Conservation (phyloP, 2,888 invertebrate genomes). For the Apamea epomidion region DNA sequence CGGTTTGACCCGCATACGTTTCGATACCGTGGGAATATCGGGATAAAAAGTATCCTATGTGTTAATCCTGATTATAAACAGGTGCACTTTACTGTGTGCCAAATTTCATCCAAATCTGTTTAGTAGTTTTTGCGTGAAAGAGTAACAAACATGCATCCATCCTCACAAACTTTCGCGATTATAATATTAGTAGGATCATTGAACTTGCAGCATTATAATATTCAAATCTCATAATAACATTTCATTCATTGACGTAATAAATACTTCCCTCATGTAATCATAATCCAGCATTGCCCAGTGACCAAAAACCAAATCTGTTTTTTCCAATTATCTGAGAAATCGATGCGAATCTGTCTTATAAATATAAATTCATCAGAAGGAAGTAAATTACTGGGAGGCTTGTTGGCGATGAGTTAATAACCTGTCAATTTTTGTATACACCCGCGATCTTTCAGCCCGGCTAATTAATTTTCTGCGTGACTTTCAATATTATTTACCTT, state of each 20-base stretch:
- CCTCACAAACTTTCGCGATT: no score
- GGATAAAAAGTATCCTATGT: no score
- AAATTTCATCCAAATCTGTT: no score
- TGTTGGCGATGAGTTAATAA: conserved; percentile 43
- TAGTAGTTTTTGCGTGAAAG: no score
- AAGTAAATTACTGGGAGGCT: conserved; percentile 32
- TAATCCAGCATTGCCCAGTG: background rate
- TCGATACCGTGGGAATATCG: no score
- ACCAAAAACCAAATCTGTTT: background rate
- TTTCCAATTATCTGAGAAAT: background rate
- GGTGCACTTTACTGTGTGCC: no score
- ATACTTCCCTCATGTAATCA: background rate
- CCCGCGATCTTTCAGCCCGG: conserved; percentile 17
- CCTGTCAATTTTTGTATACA: conserved; percentile 31
- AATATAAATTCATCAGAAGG: background rate
- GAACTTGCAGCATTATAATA: background rate
- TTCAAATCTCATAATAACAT: background rate
- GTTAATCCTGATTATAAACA: no score
- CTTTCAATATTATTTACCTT: conserved; percentile 27
- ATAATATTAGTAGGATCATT: background rate
- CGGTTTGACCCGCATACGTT: no score
- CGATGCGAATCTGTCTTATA: conserved; percentile 7
- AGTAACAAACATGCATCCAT: no score
- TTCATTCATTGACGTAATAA: background rate
- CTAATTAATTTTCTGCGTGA: conserved; percentile 34